phyloP scores from a whole-genome alignment of 2,113 vertebrate species.

The Acanthisitta chloris region DNA sequence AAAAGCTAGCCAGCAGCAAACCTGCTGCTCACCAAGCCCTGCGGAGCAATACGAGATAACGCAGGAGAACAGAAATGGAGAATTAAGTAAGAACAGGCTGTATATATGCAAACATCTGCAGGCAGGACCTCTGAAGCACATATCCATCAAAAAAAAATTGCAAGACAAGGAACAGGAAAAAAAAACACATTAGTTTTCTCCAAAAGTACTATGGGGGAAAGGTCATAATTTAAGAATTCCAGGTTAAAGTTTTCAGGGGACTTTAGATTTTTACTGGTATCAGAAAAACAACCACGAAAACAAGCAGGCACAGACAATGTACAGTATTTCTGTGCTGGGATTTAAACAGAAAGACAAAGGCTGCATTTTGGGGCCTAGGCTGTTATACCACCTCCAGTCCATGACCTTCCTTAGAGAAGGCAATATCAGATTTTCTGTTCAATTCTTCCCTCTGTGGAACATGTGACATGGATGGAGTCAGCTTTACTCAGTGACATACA shows the following conservation, averaged over 20 bases:
- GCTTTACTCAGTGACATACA: neutral
- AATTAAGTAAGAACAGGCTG: neutral
- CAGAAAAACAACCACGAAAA: neutral
- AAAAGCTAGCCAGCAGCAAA: slow-evolving; percentile 43
- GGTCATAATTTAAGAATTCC: neutral
- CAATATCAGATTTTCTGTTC: neutral
- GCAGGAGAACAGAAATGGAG: neutral
- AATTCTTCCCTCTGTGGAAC: neutral
- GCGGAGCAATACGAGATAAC: neutral
- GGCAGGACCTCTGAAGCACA: neutral
- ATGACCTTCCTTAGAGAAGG: neutral
- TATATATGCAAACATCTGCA: neutral
- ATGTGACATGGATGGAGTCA: neutral
- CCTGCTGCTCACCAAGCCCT: neutral
- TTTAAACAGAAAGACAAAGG: neutral
- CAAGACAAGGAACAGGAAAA: neutral
- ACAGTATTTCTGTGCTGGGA: neutral
- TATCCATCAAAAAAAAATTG: neutral
- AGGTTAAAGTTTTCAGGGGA: neutral
- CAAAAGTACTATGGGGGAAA: rapidly evolving
- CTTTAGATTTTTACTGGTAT: neutral
- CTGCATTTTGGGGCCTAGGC: neutral
- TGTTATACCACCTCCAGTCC: neutral
- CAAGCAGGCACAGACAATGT: rapidly evolving
- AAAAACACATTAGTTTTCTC: neutral